Evolutionary conservation across 2,113 vertebrate species (phyloP), one percentile per base, ranked within the genome.

Genomic region (Mastomys coucha): DNA sequence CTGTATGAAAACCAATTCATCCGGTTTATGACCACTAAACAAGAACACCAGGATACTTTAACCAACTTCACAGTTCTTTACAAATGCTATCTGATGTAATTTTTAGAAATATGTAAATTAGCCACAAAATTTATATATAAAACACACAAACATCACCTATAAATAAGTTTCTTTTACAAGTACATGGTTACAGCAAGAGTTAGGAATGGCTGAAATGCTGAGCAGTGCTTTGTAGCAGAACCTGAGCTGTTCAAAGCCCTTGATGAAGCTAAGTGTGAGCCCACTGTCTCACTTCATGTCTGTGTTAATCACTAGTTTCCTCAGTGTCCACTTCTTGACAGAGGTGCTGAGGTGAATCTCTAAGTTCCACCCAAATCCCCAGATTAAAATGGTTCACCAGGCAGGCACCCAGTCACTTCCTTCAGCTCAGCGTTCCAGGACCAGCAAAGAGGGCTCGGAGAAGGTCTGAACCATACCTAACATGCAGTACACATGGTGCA

Each of bases 401-500:
- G 58, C 36, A 45, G 45, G 45, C 9, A 12, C 76, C 24, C 51
- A 24, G 31, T 26, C 13, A 73, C 10, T 67, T 90, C 51, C 24
- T 26, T 17, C 60, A 6, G 42, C 26, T 31, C 88, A 39, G 4
- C 65, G 24, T n/a, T n/a, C 45, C 49, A 56, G 51, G 56, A 7
- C 7, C 0, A 36, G 76, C 75, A 14, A 9, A 39, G 19, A 76
- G 36, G 17, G 72, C 39, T 86, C 73, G 60, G 51, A 58, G 10
- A 16, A 42, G n/a, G 58, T 8, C 2, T 90, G 67, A 36, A 10
- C 16, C 63, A 9, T 14, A 14, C 14, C 20, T 3, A 4, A 17
- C 24, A 26, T 33, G 4, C 53, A 20, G 0, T 0, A 4, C 1
- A 22, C 14, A 5, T 1, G 3, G 16, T 9, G 7, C 26, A 0